A percentile compares a stretch with the other conserved stretches of the same genome.
These are phyloP conservation scores for Halictus rubicundus DNA, from an alignment of 1,140 invertebrate genomes.

Conservation along the genomic window DNA sequence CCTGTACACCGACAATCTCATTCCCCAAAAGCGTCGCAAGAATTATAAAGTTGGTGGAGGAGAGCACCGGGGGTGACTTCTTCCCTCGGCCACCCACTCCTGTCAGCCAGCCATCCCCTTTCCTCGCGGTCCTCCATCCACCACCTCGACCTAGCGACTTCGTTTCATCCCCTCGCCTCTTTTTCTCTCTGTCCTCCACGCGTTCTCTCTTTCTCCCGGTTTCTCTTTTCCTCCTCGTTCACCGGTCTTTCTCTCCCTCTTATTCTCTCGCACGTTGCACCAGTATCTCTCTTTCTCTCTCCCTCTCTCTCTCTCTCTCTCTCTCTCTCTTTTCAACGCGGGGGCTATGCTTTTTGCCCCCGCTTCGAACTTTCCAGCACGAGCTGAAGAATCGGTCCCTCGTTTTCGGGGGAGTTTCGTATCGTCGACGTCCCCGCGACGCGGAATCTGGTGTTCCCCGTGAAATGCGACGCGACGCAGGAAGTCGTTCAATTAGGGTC, in stretches of 20 bases:
- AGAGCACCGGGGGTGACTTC: conserved; percentile 60
- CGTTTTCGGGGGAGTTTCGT: conserved; percentile 44
- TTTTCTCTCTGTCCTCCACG: conserved; percentile 19
- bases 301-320: no score
- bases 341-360: conserved; percentile 24
- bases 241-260: conserved; percentile 4
- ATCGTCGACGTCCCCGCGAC: conserved; percentile 35
- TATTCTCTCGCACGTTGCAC: neutral
- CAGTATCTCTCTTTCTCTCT: no score
- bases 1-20: conserved; percentile 69
- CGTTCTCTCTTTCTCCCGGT: conserved; percentile 48
- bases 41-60: conserved; percentile 78
- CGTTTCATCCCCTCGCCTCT: conserved; percentile 57
- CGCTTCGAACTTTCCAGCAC: conserved; percentile 30
- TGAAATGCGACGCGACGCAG: conserved; percentile 47
- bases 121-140: neutral
- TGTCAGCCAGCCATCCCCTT: conserved; percentile 42
- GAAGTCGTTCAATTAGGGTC: conserved; percentile 62
- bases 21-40: conserved; percentile 78
- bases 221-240: neutral
- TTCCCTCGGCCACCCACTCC: conserved; percentile 63
- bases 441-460: conserved; percentile 55
- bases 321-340: no score
- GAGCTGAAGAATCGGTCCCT: conserved; percentile 8
- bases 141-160: conserved; percentile 62